phyloP scores from a whole-genome alignment of 2,888 invertebrate species.

The Tachina grossa region DNA sequence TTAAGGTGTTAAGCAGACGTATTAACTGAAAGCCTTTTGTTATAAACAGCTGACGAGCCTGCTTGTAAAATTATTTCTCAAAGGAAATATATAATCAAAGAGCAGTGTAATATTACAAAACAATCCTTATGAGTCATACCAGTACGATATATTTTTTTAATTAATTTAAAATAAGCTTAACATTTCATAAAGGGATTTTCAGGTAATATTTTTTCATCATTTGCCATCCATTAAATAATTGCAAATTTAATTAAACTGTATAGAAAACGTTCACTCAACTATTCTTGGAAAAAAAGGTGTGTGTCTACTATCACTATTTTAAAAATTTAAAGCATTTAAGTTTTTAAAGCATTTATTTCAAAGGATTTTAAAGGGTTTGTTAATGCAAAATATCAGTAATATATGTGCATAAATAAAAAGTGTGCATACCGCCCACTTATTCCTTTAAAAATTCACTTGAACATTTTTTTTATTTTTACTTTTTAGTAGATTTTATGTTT shows the following conservation, averaged over 20 bases:
- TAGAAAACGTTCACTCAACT: background rate
- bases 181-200: conserved; percentile 20
- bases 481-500: too few relatives aligned
- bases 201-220: conserved; percentile 17
- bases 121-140: background rate
- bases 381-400: too few relatives aligned
- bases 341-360: too few relatives aligned
- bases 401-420: too few relatives aligned
- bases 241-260: conserved; percentile 15
- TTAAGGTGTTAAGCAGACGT: background rate
- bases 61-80: background rate
- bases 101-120: background rate
- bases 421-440: too few relatives aligned
- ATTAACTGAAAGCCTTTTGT: conserved; percentile 3
- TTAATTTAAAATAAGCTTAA: background rate
- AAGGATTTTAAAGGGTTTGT: too few relatives aligned
- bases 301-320: too few relatives aligned
- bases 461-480: too few relatives aligned
- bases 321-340: too few relatives aligned
- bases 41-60: background rate
- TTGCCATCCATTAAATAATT: conserved; percentile 18
- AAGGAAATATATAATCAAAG: conserved; percentile 54
- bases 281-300: too few relatives aligned
- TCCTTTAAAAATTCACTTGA: too few relatives aligned
- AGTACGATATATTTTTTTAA: background rate